These are phyloP conservation scores for Cantharis flavilabris DNA, from an alignment of 2,888 invertebrate genomes.

Conservation along the genomic window DNA sequence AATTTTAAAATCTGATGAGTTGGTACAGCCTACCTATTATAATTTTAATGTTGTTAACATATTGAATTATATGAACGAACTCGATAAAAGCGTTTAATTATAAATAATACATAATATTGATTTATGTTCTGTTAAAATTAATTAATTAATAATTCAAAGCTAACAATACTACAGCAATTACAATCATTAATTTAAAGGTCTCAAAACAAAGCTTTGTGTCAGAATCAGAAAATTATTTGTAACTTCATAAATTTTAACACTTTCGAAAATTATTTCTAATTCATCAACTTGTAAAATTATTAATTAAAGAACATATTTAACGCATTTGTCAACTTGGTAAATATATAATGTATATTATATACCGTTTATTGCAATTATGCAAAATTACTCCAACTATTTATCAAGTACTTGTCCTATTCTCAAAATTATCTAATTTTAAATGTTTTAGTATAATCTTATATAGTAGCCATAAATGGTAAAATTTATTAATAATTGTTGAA, in stretches of 20 bases:
- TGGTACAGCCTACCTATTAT: not conserved
- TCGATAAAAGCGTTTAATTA: not conserved
- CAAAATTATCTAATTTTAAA: no score
- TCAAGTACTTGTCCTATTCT: no score
- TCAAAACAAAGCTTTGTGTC: conserved; percentile 32
- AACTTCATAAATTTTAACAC: conserved; percentile 7
- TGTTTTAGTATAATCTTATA: no score
- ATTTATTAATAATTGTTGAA: no score
- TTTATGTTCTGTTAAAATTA: not conserved
- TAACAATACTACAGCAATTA: conserved; percentile 9
- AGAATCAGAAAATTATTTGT: conserved; percentile 35
- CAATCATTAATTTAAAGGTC: conserved; percentile 35
- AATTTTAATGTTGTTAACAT: not conserved
- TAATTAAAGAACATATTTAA: not conserved
- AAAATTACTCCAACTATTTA: no score
- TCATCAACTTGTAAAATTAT: not conserved
- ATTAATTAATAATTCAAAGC: conserved; percentile 7
- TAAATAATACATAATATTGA: not conserved
- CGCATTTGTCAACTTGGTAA: not conserved
- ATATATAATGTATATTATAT: not conserved
- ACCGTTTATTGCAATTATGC: no score
- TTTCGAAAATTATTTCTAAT: conserved; percentile 4
- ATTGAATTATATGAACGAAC: not conserved
- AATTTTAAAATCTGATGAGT: not conserved
- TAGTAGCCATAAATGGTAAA: no score